Evolutionary conservation across 2,888 invertebrate species (phyloP), one percentile per base, ranked within the genome.

Genomic region (Nemapogon koenigi): DNA sequence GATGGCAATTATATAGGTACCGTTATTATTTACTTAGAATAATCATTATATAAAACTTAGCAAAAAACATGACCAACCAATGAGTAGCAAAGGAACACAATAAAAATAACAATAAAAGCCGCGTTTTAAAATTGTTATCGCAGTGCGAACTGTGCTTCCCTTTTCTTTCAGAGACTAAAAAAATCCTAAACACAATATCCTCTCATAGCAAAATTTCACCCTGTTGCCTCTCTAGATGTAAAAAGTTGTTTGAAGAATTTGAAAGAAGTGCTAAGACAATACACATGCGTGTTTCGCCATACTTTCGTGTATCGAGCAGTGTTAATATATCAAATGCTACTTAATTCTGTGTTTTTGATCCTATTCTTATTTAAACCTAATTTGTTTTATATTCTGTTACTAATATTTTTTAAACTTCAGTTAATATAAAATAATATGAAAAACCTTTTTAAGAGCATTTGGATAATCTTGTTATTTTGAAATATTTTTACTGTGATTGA

Each of bases 211-310:
- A n/a, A n/a, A n/a, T n/a, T n/a, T 22, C 4, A 22, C 22, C 22
- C 17, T n/a, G 17, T 16, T n/a, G 17, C 31, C 31, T 2, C 15
- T 30, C 31, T n/a, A 31, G n/a, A 14, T 16, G 16, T n/a, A 2
- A 18, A 33, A n/a, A n/a, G n/a, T n/a, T n/a, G n/a, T n/a, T n/a
- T n/a, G n/a, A n/a, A 33, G 18, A 33, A 33, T 16, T 31, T 31
- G 15, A n/a, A 31, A 31, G n/a, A 31, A 57, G 73, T 76, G 71
- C 73, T 61, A 57, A 62, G 61, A 64, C 59, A 59, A 53, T 62
- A 65, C 63, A 62, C 76, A 78, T 76, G 76, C 76, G 72, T 75
- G 76, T 73, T 65, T 55, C 59, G 4, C 57, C 60, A 66, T 68
- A 76, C 69, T 57, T 67, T 59, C 56, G 69, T 70, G 70, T 57